A percentile compares a stretch with the other conserved stretches of the same genome.
phyloP scores from a whole-genome alignment of 1,140 invertebrate species.

The Babylonia areolata region DNA sequence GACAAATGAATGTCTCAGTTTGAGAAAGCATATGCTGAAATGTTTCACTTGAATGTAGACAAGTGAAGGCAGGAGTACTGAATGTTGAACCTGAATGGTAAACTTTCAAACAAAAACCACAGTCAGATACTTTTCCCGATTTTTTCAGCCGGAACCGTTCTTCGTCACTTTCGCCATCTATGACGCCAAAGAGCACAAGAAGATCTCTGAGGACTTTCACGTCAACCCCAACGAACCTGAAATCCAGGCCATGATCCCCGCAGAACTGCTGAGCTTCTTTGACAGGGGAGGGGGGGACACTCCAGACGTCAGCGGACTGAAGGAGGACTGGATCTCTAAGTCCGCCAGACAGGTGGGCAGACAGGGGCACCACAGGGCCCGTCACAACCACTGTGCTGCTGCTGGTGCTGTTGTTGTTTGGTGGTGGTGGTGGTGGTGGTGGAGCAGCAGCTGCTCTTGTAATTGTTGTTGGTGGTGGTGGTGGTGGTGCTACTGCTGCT shows the following conservation, averaged over 20 bases:
- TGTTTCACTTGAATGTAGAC: too few relatives aligned
- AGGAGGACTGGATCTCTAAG: slow-evolving; percentile 80
- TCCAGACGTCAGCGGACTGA: slow-evolving; percentile 79
- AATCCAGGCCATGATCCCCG: slow-evolving; percentile 80
- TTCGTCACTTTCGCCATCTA: slow-evolving; percentile 90
- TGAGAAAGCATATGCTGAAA: too few relatives aligned
- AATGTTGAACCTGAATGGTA: too few relatives aligned
- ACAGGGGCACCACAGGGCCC: not conserved
- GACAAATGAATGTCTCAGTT: too few relatives aligned
- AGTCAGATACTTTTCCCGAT: too few relatives aligned
- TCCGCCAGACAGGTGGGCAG: slow-evolving; percentile 57
- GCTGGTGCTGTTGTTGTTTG: too few relatives aligned
- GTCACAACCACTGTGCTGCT: not conserved
- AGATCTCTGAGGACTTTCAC: slow-evolving; percentile 95
- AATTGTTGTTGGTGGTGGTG: too few relatives aligned
- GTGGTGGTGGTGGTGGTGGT: too few relatives aligned
- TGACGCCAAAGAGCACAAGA: slow-evolving; percentile 89
- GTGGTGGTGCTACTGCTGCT: too few relatives aligned
- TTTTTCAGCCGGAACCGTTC: slow-evolving; percentile 88
- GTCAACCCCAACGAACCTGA: slow-evolving; percentile 89
- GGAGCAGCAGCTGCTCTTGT: too few relatives aligned
- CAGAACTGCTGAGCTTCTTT: slow-evolving; percentile 63
- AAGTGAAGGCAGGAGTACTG: too few relatives aligned
- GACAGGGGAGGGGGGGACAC: slow-evolving; percentile 66
- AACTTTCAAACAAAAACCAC: too few relatives aligned